Percentiles rank a stretch among this genome's conserved stretches.
Conservation (phyloP, 2,888 invertebrate genomes). For the Zhengitettix transpicula region DNA sequence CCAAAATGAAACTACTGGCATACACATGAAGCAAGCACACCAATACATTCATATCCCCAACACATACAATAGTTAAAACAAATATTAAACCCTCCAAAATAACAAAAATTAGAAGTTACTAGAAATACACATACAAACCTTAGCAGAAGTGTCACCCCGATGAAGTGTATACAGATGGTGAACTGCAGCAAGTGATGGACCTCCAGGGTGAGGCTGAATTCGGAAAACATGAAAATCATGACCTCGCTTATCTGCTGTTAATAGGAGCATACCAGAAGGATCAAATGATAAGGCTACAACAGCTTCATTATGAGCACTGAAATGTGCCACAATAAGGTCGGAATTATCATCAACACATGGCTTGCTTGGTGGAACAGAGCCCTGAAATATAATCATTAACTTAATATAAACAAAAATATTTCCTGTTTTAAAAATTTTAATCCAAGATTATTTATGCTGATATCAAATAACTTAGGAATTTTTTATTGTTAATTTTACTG, state of each 20-base stretch:
- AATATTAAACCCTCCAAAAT: neutral
- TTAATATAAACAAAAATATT: no score
- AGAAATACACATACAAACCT: constrained; percentile 41
- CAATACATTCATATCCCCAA: no score
- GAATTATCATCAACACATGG: neutral
- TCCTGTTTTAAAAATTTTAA: no score
- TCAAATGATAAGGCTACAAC: constrained; percentile 83
- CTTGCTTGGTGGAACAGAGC: neutral
- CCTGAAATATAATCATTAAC: no score
- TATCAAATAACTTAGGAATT: no score
- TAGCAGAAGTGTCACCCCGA: constrained; percentile 89
- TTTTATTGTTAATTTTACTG: no score
- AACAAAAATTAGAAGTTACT: neutral
- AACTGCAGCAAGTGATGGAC: constrained; percentile 70
- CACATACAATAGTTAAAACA: neutral
- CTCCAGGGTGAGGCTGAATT: constrained; percentile 82
- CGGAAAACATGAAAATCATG: constrained; percentile 94
- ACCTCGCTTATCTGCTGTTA: constrained; percentile 83
- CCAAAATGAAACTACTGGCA: no score
- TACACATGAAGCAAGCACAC: no score
- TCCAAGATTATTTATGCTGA: no score
- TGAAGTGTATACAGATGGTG: constrained; percentile 92
- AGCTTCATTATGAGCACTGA: constrained; percentile 73
- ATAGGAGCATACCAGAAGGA: constrained; percentile 70
- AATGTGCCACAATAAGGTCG: constrained; percentile 58